Percentiles rank a stretch among this genome's conserved stretches.
Evolutionary conservation across 2,797 vertebrate genomes (phyloP).

Genomic region (Brachyalestes nurse): DNA sequence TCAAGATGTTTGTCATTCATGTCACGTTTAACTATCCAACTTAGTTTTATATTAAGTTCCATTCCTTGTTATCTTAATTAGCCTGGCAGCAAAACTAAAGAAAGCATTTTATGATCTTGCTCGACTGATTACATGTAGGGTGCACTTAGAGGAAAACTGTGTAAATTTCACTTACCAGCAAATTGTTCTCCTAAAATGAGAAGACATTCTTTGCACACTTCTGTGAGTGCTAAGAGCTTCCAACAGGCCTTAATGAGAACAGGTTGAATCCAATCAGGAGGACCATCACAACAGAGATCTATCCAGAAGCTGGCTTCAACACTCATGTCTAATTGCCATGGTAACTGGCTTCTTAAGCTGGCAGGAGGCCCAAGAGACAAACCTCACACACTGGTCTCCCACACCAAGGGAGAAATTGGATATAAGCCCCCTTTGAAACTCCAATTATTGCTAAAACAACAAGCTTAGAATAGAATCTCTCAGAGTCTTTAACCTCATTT

Average conservation of each 20-base stretch:
- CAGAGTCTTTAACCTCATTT: no score
- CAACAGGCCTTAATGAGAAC: no score
- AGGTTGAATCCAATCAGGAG: background rate
- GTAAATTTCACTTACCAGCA: background rate
- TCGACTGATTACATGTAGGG: background rate
- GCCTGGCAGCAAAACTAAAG: no score
- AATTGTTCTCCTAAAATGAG: background rate
- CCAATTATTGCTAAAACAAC: background rate
- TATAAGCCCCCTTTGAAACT: background rate
- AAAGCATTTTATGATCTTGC: background rate
- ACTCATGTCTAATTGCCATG: conserved; percentile 32
- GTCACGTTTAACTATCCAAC: no score
- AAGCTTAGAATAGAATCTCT: background rate
- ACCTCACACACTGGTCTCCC: background rate
- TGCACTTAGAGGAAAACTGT: background rate
- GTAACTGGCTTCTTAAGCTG: conserved; percentile 20
- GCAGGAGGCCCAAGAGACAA: background rate
- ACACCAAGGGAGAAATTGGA: background rate
- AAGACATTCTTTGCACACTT: no score
- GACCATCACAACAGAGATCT: background rate
- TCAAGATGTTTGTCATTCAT: no score
- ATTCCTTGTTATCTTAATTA: no score
- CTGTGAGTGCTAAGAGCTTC: background rate
- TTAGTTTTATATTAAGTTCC: no score
- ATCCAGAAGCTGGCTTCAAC: background rate